These are phyloP conservation scores for Falcunculus frontatus DNA, from an alignment of 2,113 vertebrate genomes.

Conservation along the genomic window DNA sequence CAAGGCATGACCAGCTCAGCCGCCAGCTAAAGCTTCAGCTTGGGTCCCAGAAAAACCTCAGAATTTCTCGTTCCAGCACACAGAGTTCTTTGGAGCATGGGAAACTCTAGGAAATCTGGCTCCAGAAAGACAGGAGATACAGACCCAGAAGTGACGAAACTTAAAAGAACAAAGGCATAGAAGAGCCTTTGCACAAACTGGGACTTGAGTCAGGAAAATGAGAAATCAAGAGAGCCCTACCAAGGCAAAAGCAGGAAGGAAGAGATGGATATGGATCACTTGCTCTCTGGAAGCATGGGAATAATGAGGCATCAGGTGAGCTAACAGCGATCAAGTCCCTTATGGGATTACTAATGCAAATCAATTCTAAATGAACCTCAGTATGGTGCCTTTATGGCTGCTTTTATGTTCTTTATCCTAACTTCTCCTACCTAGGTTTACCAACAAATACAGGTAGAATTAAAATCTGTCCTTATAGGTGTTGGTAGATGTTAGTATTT, in stretches of 20 bases:
- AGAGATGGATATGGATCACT: fast-evolving
- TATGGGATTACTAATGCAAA: neutral
- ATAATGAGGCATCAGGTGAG: neutral
- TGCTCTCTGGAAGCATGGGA: neutral
- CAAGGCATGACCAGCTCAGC: neutral
- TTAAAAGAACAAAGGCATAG: neutral
- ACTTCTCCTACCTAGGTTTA: neutral
- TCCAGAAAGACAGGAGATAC: neutral
- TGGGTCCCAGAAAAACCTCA: fast-evolving
- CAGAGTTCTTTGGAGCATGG: neutral
- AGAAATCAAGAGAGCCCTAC: neutral
- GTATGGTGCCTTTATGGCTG: fast-evolving
- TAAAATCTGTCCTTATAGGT: neutral
- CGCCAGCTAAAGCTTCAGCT: neutral
- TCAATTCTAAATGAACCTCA: neutral
- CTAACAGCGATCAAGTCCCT: neutral
- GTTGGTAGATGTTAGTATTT: neutral
- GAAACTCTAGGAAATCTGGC: neutral
- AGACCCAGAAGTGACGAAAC: neutral
- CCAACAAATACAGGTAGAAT: neutral
- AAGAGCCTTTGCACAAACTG: neutral
- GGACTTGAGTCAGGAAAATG: neutral
- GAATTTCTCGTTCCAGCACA: neutral
- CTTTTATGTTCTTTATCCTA: neutral
- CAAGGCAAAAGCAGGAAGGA: neutral